A percentile compares a stretch with the other conserved stretches of the same genome.
Evolutionary conservation across 2,113 vertebrate species (phyloP).

Genomic region (Gallinago jamesoni): DNA sequence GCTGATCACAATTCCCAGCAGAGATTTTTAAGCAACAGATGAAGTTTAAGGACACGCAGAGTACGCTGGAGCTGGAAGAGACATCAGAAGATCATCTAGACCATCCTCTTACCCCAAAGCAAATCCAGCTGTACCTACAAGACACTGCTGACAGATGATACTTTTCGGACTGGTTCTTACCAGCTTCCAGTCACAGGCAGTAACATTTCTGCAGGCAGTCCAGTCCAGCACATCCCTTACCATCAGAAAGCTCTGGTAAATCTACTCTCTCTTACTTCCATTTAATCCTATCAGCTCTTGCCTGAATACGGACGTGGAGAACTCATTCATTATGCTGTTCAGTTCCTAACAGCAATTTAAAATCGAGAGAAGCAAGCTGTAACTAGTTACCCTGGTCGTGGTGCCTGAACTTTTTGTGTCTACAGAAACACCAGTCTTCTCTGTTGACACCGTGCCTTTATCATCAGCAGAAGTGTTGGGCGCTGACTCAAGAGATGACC

Average conservation of each 20-base stretch:
- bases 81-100: not conserved
- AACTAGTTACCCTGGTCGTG: not conserved
- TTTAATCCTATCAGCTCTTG: not conserved
- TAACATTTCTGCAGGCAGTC: not conserved
- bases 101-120: not conserved
- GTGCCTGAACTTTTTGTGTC: not conserved
- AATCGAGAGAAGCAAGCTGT: not conserved
- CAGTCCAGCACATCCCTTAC: not conserved
- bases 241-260: not conserved
- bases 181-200: not conserved
- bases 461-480: not conserved
- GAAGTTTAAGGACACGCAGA: not conserved
- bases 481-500: not conserved
- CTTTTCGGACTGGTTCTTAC: not conserved
- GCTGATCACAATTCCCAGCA: not conserved
- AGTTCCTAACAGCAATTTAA: not conserved
- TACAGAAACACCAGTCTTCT: not conserved
- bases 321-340: not conserved
- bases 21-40: not conserved
- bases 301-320: not conserved
- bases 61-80: not conserved
- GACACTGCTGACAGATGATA: not conserved
- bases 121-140: constrained; percentile 3
- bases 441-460: not conserved
- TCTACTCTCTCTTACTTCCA: not conserved